Conservation (phyloP, 2,113 vertebrate species). For the Hippocampus zosterae region DNA sequence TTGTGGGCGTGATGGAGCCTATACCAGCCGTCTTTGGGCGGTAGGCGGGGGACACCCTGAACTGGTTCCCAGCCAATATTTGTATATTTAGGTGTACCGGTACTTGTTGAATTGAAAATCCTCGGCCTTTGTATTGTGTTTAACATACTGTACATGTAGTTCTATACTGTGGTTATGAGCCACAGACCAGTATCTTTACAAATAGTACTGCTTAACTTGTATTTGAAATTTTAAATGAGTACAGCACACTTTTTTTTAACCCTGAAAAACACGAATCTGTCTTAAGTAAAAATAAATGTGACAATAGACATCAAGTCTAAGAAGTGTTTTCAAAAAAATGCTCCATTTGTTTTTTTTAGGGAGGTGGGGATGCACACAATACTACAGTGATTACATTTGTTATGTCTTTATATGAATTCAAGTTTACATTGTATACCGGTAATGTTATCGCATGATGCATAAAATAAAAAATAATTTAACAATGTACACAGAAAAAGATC, state of each 20-base stretch:
- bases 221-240: not conserved
- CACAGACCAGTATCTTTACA: not conserved
- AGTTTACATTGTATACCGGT: not conserved
- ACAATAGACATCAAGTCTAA: too few species aligned
- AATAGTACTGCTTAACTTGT: not conserved
- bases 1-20: too few species aligned
- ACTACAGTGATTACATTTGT: not conserved
- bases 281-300: too few species aligned
- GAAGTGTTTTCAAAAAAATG: not conserved
- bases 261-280: not conserved
- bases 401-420: too few species aligned
- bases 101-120: not conserved
- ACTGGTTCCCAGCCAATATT: too few species aligned
- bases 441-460: not conserved
- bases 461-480: not conserved
- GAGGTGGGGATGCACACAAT: not conserved
- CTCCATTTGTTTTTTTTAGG: too few species aligned
- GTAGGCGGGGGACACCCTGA: too few species aligned
- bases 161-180: not conserved
- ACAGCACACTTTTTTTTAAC: not conserved
- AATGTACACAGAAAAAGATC: not conserved
- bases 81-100: too few species aligned
- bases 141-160: not conserved
- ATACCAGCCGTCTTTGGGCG: too few species aligned
- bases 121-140: not conserved